Evolutionary conservation across 2,113 vertebrate genomes (phyloP), one percentile per base, ranked within the genome.

Genomic region (Cebus imitator): DNA sequence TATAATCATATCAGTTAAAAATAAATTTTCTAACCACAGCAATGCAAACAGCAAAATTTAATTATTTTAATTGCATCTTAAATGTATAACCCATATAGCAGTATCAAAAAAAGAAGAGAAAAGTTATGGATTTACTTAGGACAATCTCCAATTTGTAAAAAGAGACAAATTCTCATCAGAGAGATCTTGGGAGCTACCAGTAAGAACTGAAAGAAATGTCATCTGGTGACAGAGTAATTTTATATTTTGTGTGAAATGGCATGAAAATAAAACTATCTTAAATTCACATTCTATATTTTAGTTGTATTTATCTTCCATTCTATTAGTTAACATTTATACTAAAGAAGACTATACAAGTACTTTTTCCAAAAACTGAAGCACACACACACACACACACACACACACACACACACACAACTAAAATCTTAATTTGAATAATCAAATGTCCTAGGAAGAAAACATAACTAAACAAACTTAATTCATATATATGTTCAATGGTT

Each of bases 241-340:
- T 73, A 58, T 50, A 20, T 66, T 91, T 94, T 94, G 32, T 88
- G 52, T 95, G 57, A 93, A 94, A 89, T 0, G 91, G 40, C 76
- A 94, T 57, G 72, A 94, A 97, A 91, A 75, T 90, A 84, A 91
- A 66, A 73, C 7, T 32, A 85, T 7, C 32, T 90, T 80, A 92
- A 96, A 96, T 43, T 94, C 12, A 91, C 17, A 82, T 85, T 91
- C 57, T 93, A 80, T 79, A 58, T 88, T 45, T 92, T 35, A 87
- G 88, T 90, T 95, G 10, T 96, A 88, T 80, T 94, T 94, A 88
- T 81, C 96, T 93, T 87, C 85, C 72, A 97, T 73, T 78, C 10
- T 79, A 58, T 52, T 85, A 79, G 21, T 70, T n/a, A 88, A 52
- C 35, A 94, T 21, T 87, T 40, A 32, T 32, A 87, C 79, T 75